phyloP scores from a whole-genome alignment of 2,888 invertebrate species.

The Abrostola tripartita region DNA sequence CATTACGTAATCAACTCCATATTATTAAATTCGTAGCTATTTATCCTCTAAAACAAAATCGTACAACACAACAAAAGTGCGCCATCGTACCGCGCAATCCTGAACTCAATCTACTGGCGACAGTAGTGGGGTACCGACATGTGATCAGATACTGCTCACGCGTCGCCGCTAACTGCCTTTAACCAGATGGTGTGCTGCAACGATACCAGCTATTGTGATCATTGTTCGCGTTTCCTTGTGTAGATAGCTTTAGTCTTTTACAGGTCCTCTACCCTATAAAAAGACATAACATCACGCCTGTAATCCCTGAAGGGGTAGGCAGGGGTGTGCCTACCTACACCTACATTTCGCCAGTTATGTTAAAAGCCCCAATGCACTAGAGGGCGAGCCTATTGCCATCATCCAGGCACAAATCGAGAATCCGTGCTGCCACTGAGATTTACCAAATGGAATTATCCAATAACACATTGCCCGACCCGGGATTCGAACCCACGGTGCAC shows the following conservation, averaged over 20 bases:
- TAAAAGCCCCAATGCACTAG: no score
- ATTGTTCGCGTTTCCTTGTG: conserved; percentile 47
- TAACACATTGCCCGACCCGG: no score
- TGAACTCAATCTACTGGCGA: conserved; percentile 38
- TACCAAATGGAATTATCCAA: no score
- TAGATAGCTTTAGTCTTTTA: conserved; percentile 23
- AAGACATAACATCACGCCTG: no score
- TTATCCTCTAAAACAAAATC: not conserved
- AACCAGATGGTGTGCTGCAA: conserved; percentile 43
- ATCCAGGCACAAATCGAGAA: no score
- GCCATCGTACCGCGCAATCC: conserved; percentile 29
- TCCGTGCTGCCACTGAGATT: no score
- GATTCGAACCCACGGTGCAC: no score
- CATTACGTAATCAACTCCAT: no score
- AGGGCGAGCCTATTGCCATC: no score
- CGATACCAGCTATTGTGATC: conserved; percentile 42
- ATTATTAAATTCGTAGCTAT: not conserved
- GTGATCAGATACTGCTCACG: conserved; percentile 58
- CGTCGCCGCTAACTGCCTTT: conserved; percentile 49
- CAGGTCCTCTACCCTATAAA: not conserved
- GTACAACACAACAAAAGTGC: conserved; percentile 1
- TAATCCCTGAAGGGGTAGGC: no score
- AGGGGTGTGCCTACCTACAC: no score
- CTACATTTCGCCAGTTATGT: no score
- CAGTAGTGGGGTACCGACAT: conserved; percentile 43